phyloP scores from a whole-genome alignment of 2,888 invertebrate genomes.

The Tiliacea citrago region DNA sequence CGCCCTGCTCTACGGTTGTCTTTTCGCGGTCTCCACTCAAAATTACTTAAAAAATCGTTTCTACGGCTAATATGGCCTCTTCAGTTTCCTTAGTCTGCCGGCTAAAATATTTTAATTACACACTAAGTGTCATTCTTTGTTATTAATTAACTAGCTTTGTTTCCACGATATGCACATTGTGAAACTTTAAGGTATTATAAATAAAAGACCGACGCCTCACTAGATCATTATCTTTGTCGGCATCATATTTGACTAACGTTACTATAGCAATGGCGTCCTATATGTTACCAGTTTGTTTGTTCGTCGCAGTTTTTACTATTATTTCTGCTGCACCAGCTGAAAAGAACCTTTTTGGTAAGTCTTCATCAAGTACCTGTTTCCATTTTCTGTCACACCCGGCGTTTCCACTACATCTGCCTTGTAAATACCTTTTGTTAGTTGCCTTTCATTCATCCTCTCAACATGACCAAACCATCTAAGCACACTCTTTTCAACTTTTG shows the following conservation, averaged over 20 bases:
- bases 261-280: constrained; percentile 17
- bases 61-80: neutral
- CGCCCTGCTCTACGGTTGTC: neutral
- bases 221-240: neutral
- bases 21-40: neutral
- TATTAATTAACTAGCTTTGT: neutral
- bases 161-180: neutral
- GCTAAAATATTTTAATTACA: constrained; percentile 8
- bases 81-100: neutral
- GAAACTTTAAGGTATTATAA: constrained; percentile 9
- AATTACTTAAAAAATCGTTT: neutral
- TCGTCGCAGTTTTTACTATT: constrained; percentile 14
- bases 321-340: constrained; percentile 32
- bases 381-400: neutral
- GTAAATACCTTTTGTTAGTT: too few species aligned
- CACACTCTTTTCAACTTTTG: too few species aligned
- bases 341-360: constrained; percentile 14
- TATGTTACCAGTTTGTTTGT: constrained; percentile 19
- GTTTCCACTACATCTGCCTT: too few species aligned
- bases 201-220: neutral
- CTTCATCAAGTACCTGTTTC: neutral
- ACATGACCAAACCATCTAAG: too few species aligned
- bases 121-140: neutral
- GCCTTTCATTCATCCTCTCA: too few species aligned
- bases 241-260: constrained; percentile 8